A percentile compares a stretch with the other conserved stretches of the same genome.
Evolutionary conservation across 2,888 invertebrate genomes (phyloP).

Genomic region (Dromius quadrimaculatus): DNA sequence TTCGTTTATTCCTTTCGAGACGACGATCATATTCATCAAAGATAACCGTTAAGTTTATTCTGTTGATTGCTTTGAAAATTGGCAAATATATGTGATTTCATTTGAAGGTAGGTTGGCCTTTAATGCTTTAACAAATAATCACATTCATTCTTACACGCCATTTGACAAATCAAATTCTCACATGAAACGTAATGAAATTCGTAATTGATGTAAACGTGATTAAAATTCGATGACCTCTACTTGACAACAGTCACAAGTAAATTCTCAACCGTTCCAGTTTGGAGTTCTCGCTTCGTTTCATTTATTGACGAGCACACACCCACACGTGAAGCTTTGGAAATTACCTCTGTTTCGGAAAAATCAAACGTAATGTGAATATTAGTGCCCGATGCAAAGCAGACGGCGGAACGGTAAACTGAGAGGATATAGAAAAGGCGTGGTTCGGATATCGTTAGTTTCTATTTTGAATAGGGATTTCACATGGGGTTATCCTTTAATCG

Average conservation of each 20-base stretch:
- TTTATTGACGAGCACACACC: neutral
- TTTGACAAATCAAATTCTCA: constrained; percentile 34
- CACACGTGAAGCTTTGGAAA: constrained; percentile 4
- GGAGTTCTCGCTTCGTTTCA: neutral
- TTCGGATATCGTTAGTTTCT: constrained; percentile 1
- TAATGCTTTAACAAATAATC: constrained; percentile 19
- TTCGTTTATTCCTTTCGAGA: no score
- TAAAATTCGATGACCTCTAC: constrained; percentile 38
- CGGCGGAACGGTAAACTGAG: neutral
- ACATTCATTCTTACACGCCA: constrained; percentile 24
- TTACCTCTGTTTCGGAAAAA: constrained; percentile 5
- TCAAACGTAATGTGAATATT: neutral
- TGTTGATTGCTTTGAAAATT: no score
- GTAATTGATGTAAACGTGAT: constrained; percentile 37
- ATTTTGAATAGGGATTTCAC: neutral
- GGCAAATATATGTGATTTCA: no score
- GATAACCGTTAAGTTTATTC: no score
- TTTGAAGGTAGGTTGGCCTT: no score
- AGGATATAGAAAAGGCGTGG: constrained; percentile 16
- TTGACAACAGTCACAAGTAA: constrained; percentile 21
- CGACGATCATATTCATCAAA: no score
- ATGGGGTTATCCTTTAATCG: no score
- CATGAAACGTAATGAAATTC: constrained; percentile 36
- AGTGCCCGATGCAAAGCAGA: neutral
- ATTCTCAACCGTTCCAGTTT: neutral